Base-by-base conservation (phyloP, 2,113 vertebrate genomes). In the Colaptes auratus region DNA sequence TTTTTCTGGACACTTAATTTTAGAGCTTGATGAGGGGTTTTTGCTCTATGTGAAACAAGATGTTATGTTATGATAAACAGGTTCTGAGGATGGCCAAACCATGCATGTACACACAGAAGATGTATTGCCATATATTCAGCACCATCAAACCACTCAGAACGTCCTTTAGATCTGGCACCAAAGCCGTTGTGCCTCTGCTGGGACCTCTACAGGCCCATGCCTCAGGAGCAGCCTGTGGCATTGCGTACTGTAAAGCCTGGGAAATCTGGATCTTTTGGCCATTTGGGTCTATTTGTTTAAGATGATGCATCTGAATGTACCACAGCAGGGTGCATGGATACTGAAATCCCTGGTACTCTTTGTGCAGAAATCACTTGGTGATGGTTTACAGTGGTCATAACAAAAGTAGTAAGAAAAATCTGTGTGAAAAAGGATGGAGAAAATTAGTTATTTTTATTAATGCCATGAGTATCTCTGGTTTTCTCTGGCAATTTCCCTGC, bases 201-300 rank as follows among this genome's bases (percentile, higher is more conserved):
- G 11, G 31, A 53, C 23, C 6, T 80, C 39, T 10, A 16, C 1
- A 0, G 1, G 23, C n/a, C 28, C n/a, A 44, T 0, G 0, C 17
- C 30, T 56, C 73, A 28, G 36, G 65, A 74, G 24, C 66, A 46
- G 46, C 30, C 30, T 50, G 18, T 24, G 65, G 20, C 61, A 67
- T 16, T 42, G 18, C 42, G 81, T 5, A 16, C 33, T 44, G 8
- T 27, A 52, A 67, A 84, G 25, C 12, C 27, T 63, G 69, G 23
- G 23, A 77, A 90, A 78, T 74, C 8, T 36, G 17, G 9, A 33
- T 15, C 14, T 85, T 93, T 71, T 85, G 19, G 30, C 13, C 69
- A 60, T 64, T 73, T 73, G 24, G 16, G 7, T 39, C 15, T 24
- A 28, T 77, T 63, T 75, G 19, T 86, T 86, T 60, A 53, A 86